phyloP scores from a whole-genome alignment of 2,797 vertebrate species.

The Cuniculus paca region DNA sequence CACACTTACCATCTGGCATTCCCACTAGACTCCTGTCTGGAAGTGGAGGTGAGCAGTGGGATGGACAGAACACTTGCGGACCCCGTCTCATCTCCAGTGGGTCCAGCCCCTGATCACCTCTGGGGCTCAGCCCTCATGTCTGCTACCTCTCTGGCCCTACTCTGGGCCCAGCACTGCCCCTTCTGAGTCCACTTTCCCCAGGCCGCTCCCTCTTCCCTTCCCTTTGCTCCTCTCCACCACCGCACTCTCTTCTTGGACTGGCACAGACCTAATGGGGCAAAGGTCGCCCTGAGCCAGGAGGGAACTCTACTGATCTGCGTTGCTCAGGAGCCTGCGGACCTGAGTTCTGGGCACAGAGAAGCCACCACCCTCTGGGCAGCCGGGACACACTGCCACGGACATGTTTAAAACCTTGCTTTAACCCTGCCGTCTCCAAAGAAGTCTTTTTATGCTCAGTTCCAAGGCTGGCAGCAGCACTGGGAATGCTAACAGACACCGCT shows the following conservation, averaged over 20 bases:
- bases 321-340: neutral
- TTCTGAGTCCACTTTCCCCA: neutral
- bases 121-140: neutral
- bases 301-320: neutral
- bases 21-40: neutral
- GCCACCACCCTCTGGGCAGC: neutral
- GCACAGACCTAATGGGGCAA: neutral
- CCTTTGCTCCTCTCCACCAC: neutral
- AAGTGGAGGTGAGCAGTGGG: neutral
- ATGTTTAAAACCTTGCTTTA: neutral
- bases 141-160: neutral
- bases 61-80: neutral
- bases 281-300: neutral
- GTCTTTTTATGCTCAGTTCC: neutral
- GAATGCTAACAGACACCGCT: neutral
- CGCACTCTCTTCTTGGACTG: neutral
- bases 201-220: neutral
- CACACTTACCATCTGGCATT: neutral
- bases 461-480: neutral
- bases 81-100: neutral
- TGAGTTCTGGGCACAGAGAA: neutral
- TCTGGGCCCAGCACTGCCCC: neutral
- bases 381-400: neutral
- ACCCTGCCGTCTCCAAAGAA: neutral
- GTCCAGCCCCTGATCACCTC: neutral